Conservation (phyloP, 2,113 vertebrate species). For the Saguinus midas region DNA sequence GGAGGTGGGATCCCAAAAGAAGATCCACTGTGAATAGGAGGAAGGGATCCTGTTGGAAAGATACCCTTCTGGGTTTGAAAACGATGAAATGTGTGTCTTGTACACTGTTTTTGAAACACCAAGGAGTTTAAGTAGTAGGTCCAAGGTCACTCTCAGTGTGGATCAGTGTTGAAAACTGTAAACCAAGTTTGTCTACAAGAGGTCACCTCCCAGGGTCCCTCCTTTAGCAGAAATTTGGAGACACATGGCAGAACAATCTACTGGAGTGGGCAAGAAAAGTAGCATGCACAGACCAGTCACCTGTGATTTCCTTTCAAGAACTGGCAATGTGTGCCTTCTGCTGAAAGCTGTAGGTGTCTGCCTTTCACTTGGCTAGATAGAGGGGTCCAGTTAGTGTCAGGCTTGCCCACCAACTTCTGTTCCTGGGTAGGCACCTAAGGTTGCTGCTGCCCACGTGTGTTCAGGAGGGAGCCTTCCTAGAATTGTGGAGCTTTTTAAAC, state of each 20-base stretch:
- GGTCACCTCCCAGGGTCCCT: neutral
- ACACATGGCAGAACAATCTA: rapidly evolving
- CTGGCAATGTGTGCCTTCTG: neutral
- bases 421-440: rapidly evolving
- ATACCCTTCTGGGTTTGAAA: neutral
- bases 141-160: no score
- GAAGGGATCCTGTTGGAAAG: neutral
- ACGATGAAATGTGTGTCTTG: neutral
- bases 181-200: neutral
- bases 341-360: neutral
- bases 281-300: neutral
- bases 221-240: no score
- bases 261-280: neutral
- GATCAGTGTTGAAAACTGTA: neutral
- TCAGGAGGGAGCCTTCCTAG: neutral
- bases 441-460: no score
- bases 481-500: rapidly evolving
- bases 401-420: rapidly evolving
- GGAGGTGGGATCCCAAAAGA: neutral
- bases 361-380: neutral
- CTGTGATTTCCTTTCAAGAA: neutral
- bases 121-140: neutral
- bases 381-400: rapidly evolving
- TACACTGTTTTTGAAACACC: neutral
- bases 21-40: neutral